A percentile compares a stretch with the other conserved stretches of the same genome.
Conservation (phyloP, 1,140 invertebrate genomes). For the Drosophila persimilis region DNA sequence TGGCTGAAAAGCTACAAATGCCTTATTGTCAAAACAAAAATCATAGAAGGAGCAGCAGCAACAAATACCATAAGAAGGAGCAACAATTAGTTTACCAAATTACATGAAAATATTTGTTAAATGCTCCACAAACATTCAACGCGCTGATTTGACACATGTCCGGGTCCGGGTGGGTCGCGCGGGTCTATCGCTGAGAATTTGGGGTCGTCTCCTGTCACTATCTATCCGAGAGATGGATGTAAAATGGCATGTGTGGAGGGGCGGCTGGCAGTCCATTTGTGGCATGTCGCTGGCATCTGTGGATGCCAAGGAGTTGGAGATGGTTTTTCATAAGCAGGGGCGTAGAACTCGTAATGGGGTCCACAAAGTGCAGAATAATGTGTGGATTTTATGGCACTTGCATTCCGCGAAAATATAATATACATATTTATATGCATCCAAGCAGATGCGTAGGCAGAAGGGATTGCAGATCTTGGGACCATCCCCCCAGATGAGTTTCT, state of each 20-base stretch:
- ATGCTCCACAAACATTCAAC: slow-evolving; percentile 72
- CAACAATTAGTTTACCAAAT: slow-evolving; percentile 82
- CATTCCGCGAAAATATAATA: too few species aligned
- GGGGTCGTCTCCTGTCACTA: slow-evolving; percentile 37
- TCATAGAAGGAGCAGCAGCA: slow-evolving; percentile 31
- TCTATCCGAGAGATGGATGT: slow-evolving; percentile 23
- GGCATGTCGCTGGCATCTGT: slow-evolving; percentile 70
- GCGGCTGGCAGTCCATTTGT: slow-evolving; percentile 68
- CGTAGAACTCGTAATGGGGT: background rate
- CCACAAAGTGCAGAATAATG: background rate
- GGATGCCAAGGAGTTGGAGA: slow-evolving; percentile 2
- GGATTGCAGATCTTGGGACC: too few species aligned
- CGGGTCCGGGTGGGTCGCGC: slow-evolving; percentile 8
- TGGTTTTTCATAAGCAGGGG: background rate
- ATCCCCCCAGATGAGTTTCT: slow-evolving; percentile 9
- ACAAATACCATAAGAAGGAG: slow-evolving; percentile 16
- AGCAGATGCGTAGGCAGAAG: too few species aligned
- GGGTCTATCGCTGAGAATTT: slow-evolving; percentile 6
- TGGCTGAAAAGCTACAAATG: slow-evolving; percentile 81
- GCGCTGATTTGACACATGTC: slow-evolving; percentile 69
- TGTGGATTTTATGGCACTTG: too few species aligned
- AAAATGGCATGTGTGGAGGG: slow-evolving; percentile 16
- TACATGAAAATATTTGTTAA: slow-evolving; percentile 82
- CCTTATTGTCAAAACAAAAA: slow-evolving; percentile 79
- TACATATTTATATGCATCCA: too few species aligned